Percentiles rank a stretch among this genome's conserved stretches.
Evolutionary conservation across 2,113 vertebrate genomes (phyloP).

Genomic region (Leiothrix lutea): DNA sequence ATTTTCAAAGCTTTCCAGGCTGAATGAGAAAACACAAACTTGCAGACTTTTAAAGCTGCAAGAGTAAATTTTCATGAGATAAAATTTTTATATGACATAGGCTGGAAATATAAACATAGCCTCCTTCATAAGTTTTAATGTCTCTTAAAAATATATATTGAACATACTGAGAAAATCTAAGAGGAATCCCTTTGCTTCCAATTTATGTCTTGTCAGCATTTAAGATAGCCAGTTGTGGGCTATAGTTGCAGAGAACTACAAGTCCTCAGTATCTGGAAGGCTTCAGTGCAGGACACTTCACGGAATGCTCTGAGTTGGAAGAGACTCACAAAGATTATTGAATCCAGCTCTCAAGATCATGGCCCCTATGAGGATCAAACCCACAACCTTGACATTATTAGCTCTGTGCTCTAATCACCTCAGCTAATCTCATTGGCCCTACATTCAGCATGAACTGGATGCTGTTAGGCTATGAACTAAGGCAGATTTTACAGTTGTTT

Average conservation of each 20-base stretch:
- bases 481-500: neutral
- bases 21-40: neutral
- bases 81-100: neutral
- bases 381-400: neutral
- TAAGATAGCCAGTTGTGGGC: neutral
- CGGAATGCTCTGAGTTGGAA: neutral
- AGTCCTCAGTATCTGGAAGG: neutral
- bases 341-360: neutral
- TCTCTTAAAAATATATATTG: neutral
- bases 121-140: neutral
- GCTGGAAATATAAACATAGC: neutral
- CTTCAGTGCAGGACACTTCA: neutral
- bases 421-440: no score
- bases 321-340: neutral
- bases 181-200: neutral
- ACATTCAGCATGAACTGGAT: neutral
- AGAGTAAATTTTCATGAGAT: neutral
- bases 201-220: neutral
- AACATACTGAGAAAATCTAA: neutral
- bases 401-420: fast-evolving
- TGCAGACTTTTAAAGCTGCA: neutral
- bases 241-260: neutral
- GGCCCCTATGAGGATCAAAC: neutral
- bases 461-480: neutral
- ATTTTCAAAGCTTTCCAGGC: neutral